A percentile compares a stretch with the other conserved stretches of the same genome.
Conservation (phyloP, 2,113 vertebrate genomes). For the Corydoras sp. region DNA sequence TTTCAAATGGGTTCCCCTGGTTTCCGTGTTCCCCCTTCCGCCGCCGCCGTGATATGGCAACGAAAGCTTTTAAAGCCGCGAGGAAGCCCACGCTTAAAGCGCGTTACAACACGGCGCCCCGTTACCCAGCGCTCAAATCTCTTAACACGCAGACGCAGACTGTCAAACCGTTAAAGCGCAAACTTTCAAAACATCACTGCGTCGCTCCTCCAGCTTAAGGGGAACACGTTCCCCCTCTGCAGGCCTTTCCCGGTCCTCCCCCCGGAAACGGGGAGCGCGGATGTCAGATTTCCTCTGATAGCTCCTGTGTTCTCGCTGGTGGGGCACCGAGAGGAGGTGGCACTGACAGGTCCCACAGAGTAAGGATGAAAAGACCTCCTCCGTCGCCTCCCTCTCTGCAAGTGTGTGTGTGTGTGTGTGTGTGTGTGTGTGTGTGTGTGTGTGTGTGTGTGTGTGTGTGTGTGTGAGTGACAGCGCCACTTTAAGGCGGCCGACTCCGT, state of each 20-base stretch:
- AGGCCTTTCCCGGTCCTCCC: conserved; percentile 36
- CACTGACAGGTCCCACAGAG: conserved; percentile 50
- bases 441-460: neutral
- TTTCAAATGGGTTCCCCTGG: too few species aligned
- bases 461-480: conserved; percentile 41
- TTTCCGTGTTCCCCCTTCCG: too few species aligned
- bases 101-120: too few species aligned
- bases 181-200: conserved; percentile 22
- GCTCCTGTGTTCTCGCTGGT: conserved; percentile 45
- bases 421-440: conserved; percentile 28
- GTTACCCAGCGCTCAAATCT: neutral
- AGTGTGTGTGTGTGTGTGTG: neutral
- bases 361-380: conserved; percentile 45
- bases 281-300: conserved; percentile 47
- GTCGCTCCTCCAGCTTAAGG: conserved; percentile 4
- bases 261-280: conserved; percentile 29
- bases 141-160: conserved; percentile 15
- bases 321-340: conserved; percentile 42
- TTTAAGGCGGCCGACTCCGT: conserved; percentile 41
- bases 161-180: conserved; percentile 22
- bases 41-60: too few species aligned
- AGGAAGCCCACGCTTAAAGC: too few species aligned
- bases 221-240: conserved; percentile 31
- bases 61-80: too few species aligned
- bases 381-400: conserved; percentile 20